Conservation (phyloP, 1,140 invertebrate species). For the Drosophila orosa region DNA sequence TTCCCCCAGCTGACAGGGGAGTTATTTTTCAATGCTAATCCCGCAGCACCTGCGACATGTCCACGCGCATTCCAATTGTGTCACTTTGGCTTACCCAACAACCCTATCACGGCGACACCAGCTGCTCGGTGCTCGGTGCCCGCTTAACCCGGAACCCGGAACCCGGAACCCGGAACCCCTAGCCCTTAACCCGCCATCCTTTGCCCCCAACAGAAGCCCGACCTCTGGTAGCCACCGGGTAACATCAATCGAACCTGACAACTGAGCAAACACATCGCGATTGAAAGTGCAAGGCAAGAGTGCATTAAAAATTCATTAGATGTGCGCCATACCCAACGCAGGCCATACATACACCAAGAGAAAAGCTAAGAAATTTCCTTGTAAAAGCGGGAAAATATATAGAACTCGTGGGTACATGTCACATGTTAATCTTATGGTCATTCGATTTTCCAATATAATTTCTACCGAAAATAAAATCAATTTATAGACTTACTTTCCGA, state of each 20-base stretch:
- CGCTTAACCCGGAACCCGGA: conserved; percentile 3
- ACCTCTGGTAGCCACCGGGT: conserved; percentile 4
- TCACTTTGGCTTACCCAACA: conserved; percentile 48
- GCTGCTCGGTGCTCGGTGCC: conserved; percentile 4
- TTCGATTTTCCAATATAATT: neutral
- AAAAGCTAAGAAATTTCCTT: neutral
- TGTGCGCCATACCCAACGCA: conserved; percentile 17
- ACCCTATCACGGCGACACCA: conserved; percentile 30
- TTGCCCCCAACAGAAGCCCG: conserved; percentile 9
- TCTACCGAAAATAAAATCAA: neutral
- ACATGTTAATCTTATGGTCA: neutral
- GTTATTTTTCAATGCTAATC: conserved; percentile 53
- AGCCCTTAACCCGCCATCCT: conserved; percentile 14
- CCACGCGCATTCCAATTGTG: conserved; percentile 51
- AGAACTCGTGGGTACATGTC: neutral
- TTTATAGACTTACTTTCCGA: neutral
- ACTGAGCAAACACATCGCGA: conserved; percentile 40
- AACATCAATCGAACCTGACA: conserved; percentile 57
- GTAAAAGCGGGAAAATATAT: neutral
- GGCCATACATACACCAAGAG: conserved; percentile 8
- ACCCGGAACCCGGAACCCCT: no score
- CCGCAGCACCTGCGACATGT: conserved; percentile 47
- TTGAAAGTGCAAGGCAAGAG: conserved; percentile 63
- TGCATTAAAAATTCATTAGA: conserved; percentile 79
- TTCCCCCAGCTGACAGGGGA: conserved; percentile 7